Evolutionary conservation across 2,888 invertebrate genomes (phyloP).

Genomic region (Parochlus steinenii): DNA sequence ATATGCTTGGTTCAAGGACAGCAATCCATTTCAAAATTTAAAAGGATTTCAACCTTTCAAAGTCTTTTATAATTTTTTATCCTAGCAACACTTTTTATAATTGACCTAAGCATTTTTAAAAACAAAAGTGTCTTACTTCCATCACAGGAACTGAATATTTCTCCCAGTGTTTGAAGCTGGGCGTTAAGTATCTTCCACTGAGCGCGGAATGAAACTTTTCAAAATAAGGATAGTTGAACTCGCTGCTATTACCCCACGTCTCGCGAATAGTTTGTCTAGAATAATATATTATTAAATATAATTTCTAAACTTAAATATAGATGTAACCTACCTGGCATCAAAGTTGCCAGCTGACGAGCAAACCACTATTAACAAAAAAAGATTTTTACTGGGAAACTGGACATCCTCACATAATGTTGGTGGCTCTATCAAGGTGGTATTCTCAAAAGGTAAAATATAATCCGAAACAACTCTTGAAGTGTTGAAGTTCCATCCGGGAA

Average conservation of each 20-base stretch:
- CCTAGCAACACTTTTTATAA: too few species aligned
- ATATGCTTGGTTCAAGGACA: too few species aligned
- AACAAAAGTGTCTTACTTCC: too few species aligned
- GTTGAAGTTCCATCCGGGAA: conserved; percentile 56
- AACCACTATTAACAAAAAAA: conserved; percentile 54
- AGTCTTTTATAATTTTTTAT: too few species aligned
- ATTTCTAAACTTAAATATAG: neutral
- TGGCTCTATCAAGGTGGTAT: conserved; percentile 48
- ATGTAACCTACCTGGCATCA: conserved; percentile 34
- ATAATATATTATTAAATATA: conserved; percentile 11
- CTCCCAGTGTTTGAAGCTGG: conserved; percentile 7
- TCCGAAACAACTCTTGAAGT: conserved; percentile 52
- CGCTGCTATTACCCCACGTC: conserved; percentile 28
- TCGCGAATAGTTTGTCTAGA: conserved; percentile 27
- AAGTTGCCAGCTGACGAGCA: conserved; percentile 56
- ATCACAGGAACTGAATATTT: too few species aligned
- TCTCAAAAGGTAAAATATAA: conserved; percentile 53
- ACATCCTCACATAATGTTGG: conserved; percentile 33
- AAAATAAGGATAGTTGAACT: conserved; percentile 28
- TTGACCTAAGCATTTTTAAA: neutral
- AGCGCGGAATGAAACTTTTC: conserved; percentile 23
- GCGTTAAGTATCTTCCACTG: conserved; percentile 22
- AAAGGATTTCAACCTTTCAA: too few species aligned
- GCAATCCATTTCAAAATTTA: too few species aligned
- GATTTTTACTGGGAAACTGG: conserved; percentile 18